phyloP scores from a whole-genome alignment of 2,797 vertebrate genomes.

The Sebastes iracundus region DNA sequence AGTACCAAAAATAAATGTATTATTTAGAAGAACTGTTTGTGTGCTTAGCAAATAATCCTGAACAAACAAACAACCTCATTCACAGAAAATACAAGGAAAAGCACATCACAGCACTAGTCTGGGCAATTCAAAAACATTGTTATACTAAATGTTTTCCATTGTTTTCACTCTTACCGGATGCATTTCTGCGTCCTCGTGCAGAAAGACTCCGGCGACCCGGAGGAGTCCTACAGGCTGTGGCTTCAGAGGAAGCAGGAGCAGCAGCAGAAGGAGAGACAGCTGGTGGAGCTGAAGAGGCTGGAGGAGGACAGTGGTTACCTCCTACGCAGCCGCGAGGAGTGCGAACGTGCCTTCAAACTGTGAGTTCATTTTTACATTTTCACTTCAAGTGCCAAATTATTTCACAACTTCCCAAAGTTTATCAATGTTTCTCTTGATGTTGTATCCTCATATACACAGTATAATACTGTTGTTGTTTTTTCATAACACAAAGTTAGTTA shows the following conservation, averaged over 20 bases:
- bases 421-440: background rate
- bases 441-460: background rate
- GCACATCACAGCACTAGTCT: background rate
- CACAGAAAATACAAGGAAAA: background rate
- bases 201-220: slow-evolving; percentile 86
- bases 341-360: slow-evolving; percentile 92
- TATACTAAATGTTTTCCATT: background rate
- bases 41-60: background rate
- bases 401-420: background rate
- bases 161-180: background rate
- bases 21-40: background rate
- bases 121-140: background rate
- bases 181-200: slow-evolving; percentile 32
- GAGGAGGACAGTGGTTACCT: slow-evolving; percentile 85
- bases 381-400: background rate
- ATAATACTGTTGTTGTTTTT: too few species aligned
- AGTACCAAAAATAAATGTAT: background rate
- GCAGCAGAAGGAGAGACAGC: slow-evolving; percentile 87
- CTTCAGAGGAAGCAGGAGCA: slow-evolving; percentile 93
- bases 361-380: slow-evolving; percentile 73
- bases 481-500: background rate
- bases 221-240: slow-evolving; percentile 90
- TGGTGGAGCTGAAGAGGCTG: slow-evolving; percentile 87
- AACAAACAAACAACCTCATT: background rate
- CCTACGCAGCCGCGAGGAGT: slow-evolving; percentile 86